A percentile compares a stretch with the other conserved stretches of the same genome.
These are phyloP conservation scores for Alosa alosa DNA, from an alignment of 2,113 vertebrate genomes.

Conservation along the genomic window DNA sequence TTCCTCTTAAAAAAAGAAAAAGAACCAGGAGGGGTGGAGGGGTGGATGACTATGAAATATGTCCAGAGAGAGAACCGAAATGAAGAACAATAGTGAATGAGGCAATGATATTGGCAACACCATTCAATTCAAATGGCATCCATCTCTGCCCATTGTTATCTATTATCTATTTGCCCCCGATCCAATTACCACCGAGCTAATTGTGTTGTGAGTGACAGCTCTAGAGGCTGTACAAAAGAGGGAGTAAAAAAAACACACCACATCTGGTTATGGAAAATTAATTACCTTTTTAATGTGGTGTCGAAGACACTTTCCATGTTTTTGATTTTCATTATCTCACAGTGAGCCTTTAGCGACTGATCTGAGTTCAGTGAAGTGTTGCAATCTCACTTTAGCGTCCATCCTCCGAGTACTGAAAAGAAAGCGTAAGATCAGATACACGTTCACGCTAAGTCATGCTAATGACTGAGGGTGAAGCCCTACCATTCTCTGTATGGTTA, in stretches of 20 bases:
- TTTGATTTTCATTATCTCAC: slow-evolving; percentile 50
- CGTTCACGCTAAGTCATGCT: slow-evolving; percentile 37
- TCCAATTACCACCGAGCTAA: slow-evolving; percentile 57
- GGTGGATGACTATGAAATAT: slow-evolving; percentile 10
- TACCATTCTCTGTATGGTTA: not conserved
- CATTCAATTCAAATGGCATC: slow-evolving; percentile 34
- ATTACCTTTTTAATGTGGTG: slow-evolving; percentile 56
- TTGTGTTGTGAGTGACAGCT: slow-evolving; percentile 59
- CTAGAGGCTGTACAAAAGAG: slow-evolving; percentile 36
- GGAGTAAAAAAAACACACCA: slow-evolving; percentile 34
- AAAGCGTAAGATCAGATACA: slow-evolving; percentile 42
- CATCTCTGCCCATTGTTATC: slow-evolving; percentile 2
- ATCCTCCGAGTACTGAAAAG: slow-evolving; percentile 27
- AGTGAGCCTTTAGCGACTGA: slow-evolving; percentile 48
- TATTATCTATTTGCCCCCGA: slow-evolving; percentile 47
- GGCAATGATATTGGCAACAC: slow-evolving; percentile 32
- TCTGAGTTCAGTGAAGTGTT: slow-evolving; percentile 41
- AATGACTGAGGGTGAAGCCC: slow-evolving; percentile 34
- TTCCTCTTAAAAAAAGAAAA: slow-evolving; percentile 42
- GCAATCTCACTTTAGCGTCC: slow-evolving; percentile 36
- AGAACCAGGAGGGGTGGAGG: not conserved
- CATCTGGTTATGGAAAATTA: slow-evolving; percentile 63
- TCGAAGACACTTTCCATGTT: slow-evolving; percentile 46
- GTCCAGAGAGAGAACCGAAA: slow-evolving; percentile 36
- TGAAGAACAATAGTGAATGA: slow-evolving; percentile 35